Percentiles rank a stretch among this genome's conserved stretches.
Conservation (phyloP, 2,113 vertebrate genomes). For the Mormyrus lacerda region DNA sequence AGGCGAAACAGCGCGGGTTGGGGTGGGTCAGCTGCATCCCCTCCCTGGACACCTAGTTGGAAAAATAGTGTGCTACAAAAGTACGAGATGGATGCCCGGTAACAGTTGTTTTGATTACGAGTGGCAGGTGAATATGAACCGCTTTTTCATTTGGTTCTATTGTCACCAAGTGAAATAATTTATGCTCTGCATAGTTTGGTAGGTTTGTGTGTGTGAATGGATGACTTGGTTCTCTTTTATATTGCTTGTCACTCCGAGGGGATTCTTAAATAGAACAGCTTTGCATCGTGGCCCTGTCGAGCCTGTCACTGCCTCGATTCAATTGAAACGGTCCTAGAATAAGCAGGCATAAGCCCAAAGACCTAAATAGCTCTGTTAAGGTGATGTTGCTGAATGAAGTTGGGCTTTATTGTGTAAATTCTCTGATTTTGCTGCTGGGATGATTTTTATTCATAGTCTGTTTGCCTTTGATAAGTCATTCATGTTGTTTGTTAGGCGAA, state of each 20-base stretch:
- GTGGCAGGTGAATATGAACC: not conserved
- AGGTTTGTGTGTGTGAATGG: not conserved
- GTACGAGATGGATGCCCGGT: not conserved
- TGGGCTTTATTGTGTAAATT: not conserved
- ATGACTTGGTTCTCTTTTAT: not conserved
- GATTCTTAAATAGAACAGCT: not conserved
- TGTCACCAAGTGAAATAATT: not conserved
- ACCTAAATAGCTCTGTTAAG: not conserved
- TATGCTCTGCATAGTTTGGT: not conserved
- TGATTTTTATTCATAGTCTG: not conserved
- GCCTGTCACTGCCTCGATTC: not conserved
- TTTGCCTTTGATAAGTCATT: not conserved
- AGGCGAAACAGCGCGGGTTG: not conserved
- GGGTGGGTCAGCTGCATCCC: not conserved
- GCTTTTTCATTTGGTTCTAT: not conserved
- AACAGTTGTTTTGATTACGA: not conserved
- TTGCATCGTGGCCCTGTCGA: not conserved
- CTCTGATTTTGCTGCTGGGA: not conserved
- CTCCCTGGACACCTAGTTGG: not conserved
- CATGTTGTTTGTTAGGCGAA: not conserved
- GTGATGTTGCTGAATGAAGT: not conserved
- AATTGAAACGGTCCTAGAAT: not conserved
- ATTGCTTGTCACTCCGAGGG: not conserved
- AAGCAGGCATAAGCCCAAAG: not conserved
- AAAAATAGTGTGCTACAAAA: not conserved